These are phyloP conservation scores for Thyatira batis DNA, from an alignment of 2,888 invertebrate genomes.

Conservation along the genomic window DNA sequence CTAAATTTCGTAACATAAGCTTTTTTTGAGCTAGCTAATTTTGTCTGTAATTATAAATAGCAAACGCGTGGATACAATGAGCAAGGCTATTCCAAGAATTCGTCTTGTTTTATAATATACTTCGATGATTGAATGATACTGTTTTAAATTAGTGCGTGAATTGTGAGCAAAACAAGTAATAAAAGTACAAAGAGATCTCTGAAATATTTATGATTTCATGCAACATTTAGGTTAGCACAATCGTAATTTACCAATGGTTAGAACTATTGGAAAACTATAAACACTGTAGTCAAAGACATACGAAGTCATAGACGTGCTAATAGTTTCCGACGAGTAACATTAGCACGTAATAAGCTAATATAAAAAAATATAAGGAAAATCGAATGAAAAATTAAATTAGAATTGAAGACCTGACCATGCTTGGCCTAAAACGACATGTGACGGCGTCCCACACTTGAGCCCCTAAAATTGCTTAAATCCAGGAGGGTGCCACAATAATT, in stretches of 20 bases:
- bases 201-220: constrained; percentile 56
- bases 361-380: background rate
- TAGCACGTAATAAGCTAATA: background rate
- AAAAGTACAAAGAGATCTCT: constrained; percentile 59
- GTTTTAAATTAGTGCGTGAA: constrained; percentile 59
- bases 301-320: constrained; percentile 24
- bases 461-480: constrained; percentile 26
- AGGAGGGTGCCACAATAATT: constrained; percentile 50
- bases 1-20: constrained; percentile 41
- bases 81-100: constrained; percentile 74
- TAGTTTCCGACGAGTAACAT: constrained; percentile 18
- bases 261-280: constrained; percentile 50
- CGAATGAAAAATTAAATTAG: background rate
- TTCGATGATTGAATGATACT: constrained; percentile 64
- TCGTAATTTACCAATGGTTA: constrained; percentile 54
- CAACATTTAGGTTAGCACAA: constrained; percentile 60
- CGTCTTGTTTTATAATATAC: constrained; percentile 68
- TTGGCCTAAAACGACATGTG: background rate
- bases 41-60: constrained; percentile 78
- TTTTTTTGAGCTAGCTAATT: constrained; percentile 44
- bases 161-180: constrained; percentile 53
- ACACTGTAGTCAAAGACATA: constrained; percentile 35
- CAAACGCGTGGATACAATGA: constrained; percentile 75
- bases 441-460: constrained; percentile 14
- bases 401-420: constrained; percentile 11